These are phyloP conservation scores for Stegastes partitus DNA, from an alignment of 2,113 vertebrate genomes.

Conservation along the genomic window DNA sequence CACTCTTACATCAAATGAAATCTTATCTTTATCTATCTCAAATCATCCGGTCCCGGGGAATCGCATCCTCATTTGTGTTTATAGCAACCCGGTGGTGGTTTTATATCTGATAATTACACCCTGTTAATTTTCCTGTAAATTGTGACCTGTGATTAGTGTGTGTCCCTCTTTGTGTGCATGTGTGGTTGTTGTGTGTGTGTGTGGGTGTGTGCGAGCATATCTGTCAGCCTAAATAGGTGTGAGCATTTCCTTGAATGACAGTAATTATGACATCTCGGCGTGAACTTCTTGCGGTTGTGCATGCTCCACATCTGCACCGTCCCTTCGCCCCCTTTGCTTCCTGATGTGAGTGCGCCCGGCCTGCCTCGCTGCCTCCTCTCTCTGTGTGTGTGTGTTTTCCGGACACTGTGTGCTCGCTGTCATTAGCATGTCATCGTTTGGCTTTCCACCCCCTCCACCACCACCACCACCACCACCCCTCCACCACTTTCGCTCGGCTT, in stretches of 20 bases:
- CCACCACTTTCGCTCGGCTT: constrained; percentile 31
- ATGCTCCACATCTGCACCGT: constrained; percentile 40
- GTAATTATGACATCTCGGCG: constrained; percentile 10
- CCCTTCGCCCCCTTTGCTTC: constrained; percentile 15
- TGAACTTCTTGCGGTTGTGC: constrained; percentile 24
- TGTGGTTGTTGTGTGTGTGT: background rate
- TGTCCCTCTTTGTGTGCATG: background rate
- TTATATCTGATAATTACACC: constrained; percentile 9
- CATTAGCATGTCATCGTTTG: constrained; percentile 46
- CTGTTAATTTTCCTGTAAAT: constrained; percentile 23
- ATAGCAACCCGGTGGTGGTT: background rate
- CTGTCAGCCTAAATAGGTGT: constrained; percentile 11
- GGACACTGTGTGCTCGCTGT: constrained; percentile 44
- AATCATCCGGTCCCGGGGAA: background rate
- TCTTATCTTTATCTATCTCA: background rate
- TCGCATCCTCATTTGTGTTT: constrained; percentile 12
- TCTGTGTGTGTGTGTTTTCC: constrained; percentile 37
- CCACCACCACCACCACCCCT: too few species aligned
- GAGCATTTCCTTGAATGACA: constrained; percentile 28
- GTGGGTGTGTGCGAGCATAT: constrained; percentile 21
- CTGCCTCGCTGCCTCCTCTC: constrained; percentile 10
- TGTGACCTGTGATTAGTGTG: constrained; percentile 21
- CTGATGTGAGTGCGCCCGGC: constrained; percentile 24
- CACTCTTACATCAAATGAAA: background rate
- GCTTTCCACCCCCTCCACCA: constrained; percentile 44